Evolutionary conservation across 92 coral and sea anemone species (phyloP), one percentile per base, ranked within the genome.

Genomic region (Metridium senile): DNA sequence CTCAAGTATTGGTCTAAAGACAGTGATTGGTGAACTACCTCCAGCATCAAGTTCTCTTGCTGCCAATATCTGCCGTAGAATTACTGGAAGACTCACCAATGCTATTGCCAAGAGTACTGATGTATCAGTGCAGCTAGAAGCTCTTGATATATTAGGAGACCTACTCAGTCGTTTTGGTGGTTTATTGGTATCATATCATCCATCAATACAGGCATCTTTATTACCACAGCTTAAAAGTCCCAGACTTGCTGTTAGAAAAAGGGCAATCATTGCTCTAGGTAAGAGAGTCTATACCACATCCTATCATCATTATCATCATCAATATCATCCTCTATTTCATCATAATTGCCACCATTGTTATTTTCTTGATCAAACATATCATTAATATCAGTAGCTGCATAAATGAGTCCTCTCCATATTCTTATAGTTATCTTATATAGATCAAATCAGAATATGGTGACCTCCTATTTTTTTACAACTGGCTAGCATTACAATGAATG

Each of bases 31-130:
- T 26, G 99, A 95, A 34, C 85, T 95, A 11, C 99, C 99, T 1
- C 99, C 99, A 30, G 99, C 99, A 2, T 95, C 99, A 0, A 93
- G 97, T 26, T 85, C 99, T 27, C 77, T 95, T 43, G 99, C 99
- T 18, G 99, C 97, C 33, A 95, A 93, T 80, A 95, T 95, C 74
- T 93, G 97, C 84, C 88, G 97, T 22, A 87, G 97, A 81, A 95
- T 95, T 58, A 95, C 99, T 49, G 99, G 99, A 1, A 86, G 97
- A 83, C 86, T 95, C 20, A 95, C 99, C 29, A 93, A 88, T 89
- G 97, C 99, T 66, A 93, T 95, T 74, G 86, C 94, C 35, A 95
- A 95, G 96, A 95, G 99, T 59, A 90, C 92, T 56, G 99, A 95
- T 77, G 97, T 95, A 27, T 92, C 97, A 21, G 99, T 95, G 3